Evolutionary conservation across 2,797 vertebrate species (phyloP), one percentile per base, ranked within the genome.

Genomic region (Halcyon badia): DNA sequence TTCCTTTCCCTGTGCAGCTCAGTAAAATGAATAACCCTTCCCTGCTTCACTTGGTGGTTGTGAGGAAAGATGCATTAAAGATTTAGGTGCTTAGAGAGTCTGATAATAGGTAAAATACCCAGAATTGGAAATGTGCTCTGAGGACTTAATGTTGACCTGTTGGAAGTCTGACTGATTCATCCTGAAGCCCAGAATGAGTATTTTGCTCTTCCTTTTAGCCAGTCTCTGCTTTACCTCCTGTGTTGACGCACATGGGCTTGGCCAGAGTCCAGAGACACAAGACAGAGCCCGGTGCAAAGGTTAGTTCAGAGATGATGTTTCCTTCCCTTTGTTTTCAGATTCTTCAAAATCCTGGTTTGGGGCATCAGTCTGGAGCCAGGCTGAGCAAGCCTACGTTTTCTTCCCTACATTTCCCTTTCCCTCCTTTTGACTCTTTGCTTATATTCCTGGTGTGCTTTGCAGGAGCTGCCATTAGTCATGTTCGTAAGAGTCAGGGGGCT

Each of bases 381-480:
- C 94, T 84, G 78, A 83, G 89, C 57, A 61, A 64, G 62, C 48
- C 62, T 88, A 25, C 28, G 1, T 83, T 96, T 94, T 95, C 73
- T 37, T 93, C 83, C 92, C 73, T 57, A 8, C 0, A 0, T 77
- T 79, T 89, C 76, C 33, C n/a, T 49, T 90, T 94, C 66, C 66
- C 39, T 94, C 62, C 11, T 9, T 91, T 64, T 83, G 75, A 78
- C 46, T 88, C 71, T 79, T 88, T 87, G 70, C 82, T 93, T 66
- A 12, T 37, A 5, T 72, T 82, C 76, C 75, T 82, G 72, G 66
- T 93, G 70, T 89, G 92, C 89, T 95, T 92, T 83, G 89, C 95
- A 87, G 86, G 90, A 96, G 87, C 69, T 79, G 89, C 71, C 58
- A n/a, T 95, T 81, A 68, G 71, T 95, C 77, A 62, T 48, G 54